phyloP scores from a whole-genome alignment of 2,113 vertebrate species.

The Opisthocomus hoazin region DNA sequence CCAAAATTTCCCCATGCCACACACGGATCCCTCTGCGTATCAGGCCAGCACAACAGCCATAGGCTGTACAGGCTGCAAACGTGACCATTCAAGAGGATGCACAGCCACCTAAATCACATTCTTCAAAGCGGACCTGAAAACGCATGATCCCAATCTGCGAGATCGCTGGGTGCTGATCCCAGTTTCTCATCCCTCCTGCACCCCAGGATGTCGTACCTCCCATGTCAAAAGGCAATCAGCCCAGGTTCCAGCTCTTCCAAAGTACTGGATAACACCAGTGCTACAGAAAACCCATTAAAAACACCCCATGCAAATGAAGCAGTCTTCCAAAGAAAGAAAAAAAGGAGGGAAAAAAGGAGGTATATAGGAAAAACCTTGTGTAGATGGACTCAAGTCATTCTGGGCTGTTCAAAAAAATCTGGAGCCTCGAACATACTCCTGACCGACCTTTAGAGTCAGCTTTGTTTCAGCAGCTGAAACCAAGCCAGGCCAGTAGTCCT shows the following conservation, averaged over 20 bases:
- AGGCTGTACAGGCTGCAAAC: not conserved
- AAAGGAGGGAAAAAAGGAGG: fast-evolving
- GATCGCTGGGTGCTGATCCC: not conserved
- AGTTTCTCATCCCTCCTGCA: not conserved
- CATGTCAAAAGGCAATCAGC: not conserved
- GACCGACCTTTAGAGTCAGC: not conserved
- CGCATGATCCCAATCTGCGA: fast-evolving
- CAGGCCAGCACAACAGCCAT: not conserved
- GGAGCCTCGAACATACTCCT: not conserved
- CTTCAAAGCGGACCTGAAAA: not conserved
- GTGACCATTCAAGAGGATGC: fast-evolving
- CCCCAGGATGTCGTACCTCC: not conserved
- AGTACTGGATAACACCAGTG: not conserved
- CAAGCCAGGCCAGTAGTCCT: not conserved
- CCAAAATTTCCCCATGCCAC: not conserved
- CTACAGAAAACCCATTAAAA: not conserved
- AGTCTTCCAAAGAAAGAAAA: not conserved
- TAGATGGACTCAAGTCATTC: not conserved
- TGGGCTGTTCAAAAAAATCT: not conserved
- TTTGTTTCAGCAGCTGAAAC: not conserved
- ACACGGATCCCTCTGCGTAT: fast-evolving
- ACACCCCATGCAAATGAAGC: not conserved
- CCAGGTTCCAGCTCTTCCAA: not conserved
- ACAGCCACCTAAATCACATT: not conserved
- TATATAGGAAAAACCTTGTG: not conserved